Conservation (phyloP, 2,888 invertebrate species). For the Stenchaetothrips biformis region DNA sequence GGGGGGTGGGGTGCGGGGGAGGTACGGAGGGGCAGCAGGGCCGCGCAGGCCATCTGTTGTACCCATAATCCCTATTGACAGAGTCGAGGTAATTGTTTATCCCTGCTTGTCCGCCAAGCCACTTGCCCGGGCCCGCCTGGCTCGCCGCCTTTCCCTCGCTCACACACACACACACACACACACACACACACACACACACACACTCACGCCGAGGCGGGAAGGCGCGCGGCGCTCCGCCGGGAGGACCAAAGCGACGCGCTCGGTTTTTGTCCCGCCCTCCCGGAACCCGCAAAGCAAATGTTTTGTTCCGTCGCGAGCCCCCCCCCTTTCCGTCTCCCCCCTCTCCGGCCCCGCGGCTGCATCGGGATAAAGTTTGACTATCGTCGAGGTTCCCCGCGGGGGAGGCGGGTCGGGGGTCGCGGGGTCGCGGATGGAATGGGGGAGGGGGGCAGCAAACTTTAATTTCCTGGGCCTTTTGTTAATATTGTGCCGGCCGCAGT, state of each 20-base stretch:
- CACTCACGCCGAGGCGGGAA: neutral
- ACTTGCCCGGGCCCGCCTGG: neutral
- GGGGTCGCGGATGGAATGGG: neutral
- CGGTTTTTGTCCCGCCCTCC: neutral
- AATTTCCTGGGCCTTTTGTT: conserved; percentile 23
- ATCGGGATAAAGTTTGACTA: neutral
- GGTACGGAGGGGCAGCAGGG: neutral
- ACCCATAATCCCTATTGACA: neutral
- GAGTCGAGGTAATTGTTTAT: neutral
- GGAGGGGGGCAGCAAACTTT: conserved; percentile 15
- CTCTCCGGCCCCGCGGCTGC: neutral
- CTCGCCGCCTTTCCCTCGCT: neutral
- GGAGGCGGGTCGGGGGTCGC: neutral
- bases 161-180: neutral
- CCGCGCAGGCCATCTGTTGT: neutral
- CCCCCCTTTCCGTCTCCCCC: neutral
- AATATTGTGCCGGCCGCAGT: neutral
- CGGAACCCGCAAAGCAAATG: neutral
- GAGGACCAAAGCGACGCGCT: neutral
- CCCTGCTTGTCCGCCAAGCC: neutral
- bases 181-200: neutral
- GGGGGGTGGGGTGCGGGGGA: neutral
- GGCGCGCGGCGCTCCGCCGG: neutral
- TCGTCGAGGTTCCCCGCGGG: neutral
- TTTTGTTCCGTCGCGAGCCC: neutral